phyloP scores from a whole-genome alignment of 2,113 vertebrate species.

The Rafetus swinhoei region DNA sequence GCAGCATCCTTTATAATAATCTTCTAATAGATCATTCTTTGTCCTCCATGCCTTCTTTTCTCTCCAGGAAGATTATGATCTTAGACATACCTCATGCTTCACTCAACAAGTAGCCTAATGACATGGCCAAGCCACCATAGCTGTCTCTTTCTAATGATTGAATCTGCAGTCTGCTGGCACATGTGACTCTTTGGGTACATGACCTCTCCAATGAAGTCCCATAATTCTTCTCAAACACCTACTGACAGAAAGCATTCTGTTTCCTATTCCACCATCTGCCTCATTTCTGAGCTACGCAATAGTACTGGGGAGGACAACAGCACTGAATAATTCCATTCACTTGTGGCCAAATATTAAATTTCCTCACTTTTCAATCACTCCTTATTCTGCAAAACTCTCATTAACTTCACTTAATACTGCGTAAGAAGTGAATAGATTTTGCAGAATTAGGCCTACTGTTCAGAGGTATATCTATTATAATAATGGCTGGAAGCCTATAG shows the following conservation, averaged over 20 bases:
- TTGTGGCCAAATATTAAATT: not conserved
- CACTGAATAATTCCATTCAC: not conserved
- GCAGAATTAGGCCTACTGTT: constrained; percentile 21
- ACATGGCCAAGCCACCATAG: not conserved
- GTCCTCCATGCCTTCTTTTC: not conserved
- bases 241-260: not conserved
- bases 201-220: not conserved
- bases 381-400: not conserved
- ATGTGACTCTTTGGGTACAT: not conserved
- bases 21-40: not conserved
- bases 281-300: not conserved
- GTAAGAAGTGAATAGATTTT: not conserved
- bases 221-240: not conserved
- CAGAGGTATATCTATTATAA: constrained; percentile 45
- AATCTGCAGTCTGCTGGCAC: not conserved
- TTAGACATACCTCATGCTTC: not conserved
- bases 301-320: not conserved
- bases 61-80: not conserved
- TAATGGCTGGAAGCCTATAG: constrained; percentile 7
- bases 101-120: not conserved
- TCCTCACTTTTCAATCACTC: not conserved
- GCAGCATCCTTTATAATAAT: not conserved
- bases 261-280: not conserved
- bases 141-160: not conserved
- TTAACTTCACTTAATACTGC: not conserved